Evolutionary conservation across 30 jellyfish, hydroid and myxozoan genomes (phyloP).

Genomic region (Hydractinia echinata): DNA sequence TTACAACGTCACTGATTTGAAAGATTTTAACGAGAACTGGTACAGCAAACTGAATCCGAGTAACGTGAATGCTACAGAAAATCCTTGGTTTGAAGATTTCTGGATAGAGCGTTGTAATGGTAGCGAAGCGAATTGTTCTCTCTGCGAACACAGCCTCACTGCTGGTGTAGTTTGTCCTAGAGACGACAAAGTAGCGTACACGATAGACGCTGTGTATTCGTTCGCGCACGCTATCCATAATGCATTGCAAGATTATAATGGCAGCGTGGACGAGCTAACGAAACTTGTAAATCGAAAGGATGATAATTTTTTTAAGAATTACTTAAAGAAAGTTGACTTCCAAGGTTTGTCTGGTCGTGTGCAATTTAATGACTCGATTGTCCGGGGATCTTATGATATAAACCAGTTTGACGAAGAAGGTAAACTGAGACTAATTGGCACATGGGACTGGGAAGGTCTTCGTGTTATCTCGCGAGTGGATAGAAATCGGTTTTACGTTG

Average conservation of each 20-base stretch:
- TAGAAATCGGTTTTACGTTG: neutral
- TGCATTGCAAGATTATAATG: conserved; percentile 28
- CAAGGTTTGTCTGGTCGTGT: conserved; percentile 60
- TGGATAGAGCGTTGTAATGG: conserved; percentile 55
- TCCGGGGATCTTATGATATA: conserved; percentile 57
- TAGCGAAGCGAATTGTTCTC: conserved; percentile 5
- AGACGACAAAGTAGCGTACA: conserved; percentile 72
- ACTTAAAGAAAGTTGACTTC: conserved; percentile 52
- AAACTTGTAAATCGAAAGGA: conserved; percentile 21
- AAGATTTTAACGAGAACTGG: conserved; percentile 44
- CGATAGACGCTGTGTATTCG: conserved; percentile 80
- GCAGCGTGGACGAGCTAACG: conserved; percentile 22
- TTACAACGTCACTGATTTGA: conserved; percentile 22
- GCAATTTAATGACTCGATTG: conserved; percentile 36
- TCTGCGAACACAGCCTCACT: conserved; percentile 22
- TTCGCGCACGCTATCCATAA: conserved; percentile 67
- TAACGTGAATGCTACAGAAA: conserved; percentile 17
- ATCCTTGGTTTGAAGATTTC: conserved; percentile 63
- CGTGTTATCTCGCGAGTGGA: neutral
- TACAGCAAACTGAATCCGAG: conserved; percentile 46
- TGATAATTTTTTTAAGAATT: neutral
- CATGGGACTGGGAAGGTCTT: conserved; percentile 56
- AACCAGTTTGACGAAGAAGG: conserved; percentile 31
- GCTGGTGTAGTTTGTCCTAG: conserved; percentile 41
- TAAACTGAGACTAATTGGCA: conserved; percentile 47